phyloP scores from a whole-genome alignment of 2,888 invertebrate genomes.

The Polietes domitor region DNA sequence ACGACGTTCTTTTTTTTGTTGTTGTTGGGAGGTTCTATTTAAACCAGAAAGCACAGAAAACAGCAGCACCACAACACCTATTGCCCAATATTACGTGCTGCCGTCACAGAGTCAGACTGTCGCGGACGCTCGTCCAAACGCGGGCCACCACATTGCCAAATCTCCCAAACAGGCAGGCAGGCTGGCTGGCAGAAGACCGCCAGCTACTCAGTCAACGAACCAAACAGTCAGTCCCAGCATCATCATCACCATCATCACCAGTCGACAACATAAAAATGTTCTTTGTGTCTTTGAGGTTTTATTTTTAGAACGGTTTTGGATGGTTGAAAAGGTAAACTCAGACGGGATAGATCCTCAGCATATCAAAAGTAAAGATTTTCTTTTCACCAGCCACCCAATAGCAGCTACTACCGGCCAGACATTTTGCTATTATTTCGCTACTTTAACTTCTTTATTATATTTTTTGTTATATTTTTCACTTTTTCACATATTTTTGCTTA shows the following conservation, averaged over 20 bases:
- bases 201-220: neutral
- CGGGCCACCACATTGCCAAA: neutral
- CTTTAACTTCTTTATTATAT: slow-evolving; percentile 36
- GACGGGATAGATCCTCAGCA: neutral
- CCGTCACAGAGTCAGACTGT: neutral
- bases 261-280: slow-evolving; percentile 20
- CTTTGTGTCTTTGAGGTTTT: slow-evolving; percentile 34
- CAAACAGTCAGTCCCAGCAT: neutral
- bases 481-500: slow-evolving; percentile 37
- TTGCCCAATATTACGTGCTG: slow-evolving; percentile 19
- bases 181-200: neutral
- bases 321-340: slow-evolving; percentile 35
- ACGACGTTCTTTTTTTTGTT: too few relatives aligned
- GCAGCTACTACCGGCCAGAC: neutral
- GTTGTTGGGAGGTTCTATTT: neutral
- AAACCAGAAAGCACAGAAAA: neutral
- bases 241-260: neutral
- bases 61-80: neutral
- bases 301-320: slow-evolving; percentile 55
- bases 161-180: neutral
- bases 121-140: neutral
- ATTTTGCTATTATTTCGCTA: neutral
- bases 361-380: slow-evolving; percentile 10
- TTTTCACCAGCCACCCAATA: neutral
- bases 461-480: slow-evolving; percentile 23